Base-by-base conservation (phyloP, 1,140 invertebrate genomes). In the Chrysopa pallens region DNA sequence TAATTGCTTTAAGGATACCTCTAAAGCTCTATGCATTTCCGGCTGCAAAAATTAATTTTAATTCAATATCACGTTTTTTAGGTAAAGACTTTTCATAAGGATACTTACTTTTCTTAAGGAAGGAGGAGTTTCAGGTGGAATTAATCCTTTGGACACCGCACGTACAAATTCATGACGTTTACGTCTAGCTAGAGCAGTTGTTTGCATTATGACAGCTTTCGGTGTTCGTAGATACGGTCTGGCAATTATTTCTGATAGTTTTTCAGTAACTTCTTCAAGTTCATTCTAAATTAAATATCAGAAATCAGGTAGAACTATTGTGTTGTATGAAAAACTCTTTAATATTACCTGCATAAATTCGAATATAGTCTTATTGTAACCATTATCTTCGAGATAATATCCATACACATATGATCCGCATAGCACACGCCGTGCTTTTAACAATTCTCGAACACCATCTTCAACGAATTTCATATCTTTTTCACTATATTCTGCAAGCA, bases 401-500 rank as follows among this genome's bases (percentile, higher is more conserved):
- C 74, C 76, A 58, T 77, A 78, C 2, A 77, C 73, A 55, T 79
- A 78, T 7, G 74, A 76, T 36, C 74, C 77, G 55, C 74, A 76
- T 3, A 80, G 55, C 11, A 80, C 71, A 40, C 72, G 56, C 35
- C 77, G 54, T 4, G 76, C 73, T 58, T 77, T 75, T 8, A 79
- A 53, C 14, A 80, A 51, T 55, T 79, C 75, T 41, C 70, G 59
- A 6, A 78, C 67, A 35, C 74, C 74, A 52, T 78, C 72, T 53
- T 78, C 74, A 8, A 80, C 67, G 60, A 79, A 79, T 50, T 64
- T 58, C 6, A 63, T 66, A 23, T 60, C 57, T 39, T 63, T 62
- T 41, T 56, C 59, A 36, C 55, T 59, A 40, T 44, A 47, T 48
- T 60, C 60, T 61, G 45, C 29, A 47, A 48, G 6, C 6, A 31